Evolutionary conservation across 2,113 vertebrate species (phyloP), one percentile per base, ranked within the genome.

Genomic region (Callospermophilus lateralis): DNA sequence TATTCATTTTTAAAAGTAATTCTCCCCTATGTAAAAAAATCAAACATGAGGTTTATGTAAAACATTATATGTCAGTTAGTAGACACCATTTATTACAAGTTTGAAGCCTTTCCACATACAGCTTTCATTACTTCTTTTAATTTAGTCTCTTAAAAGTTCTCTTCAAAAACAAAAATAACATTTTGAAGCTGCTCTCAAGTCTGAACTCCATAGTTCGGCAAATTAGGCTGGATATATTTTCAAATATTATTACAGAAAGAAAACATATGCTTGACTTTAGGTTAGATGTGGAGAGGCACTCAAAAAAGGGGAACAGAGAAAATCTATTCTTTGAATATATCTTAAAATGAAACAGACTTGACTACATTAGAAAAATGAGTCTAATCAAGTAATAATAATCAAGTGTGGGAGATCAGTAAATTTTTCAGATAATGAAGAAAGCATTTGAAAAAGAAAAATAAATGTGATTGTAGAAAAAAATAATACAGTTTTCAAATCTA

Each of bases 1-100:
- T 99, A 97, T 99, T 99, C 99, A 99, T 99, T 98, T 99, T 99
- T 96, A 99, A 95, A 94, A 99, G 99, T 72, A 99, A 98, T 98
- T 99, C 99, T 79, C 99, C 99, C 98, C 99, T 99, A 98, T 98
- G 84, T n/a, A 84, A 98, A 97, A 80, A 80, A 98, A 97, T 7
- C 81, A 98, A 97, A 98, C 55, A 94, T 45, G 84, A 92, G 20
- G 17, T 94, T 94, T 97, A 95, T 12, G 63, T 94, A 88, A 0
- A 45, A 80, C 58, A 83, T 37, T 94, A 48, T n/a, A 78, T 45
- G 26, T 76, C n/a, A 83, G 12, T 90, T 53, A 85, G 8, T 16
- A 96, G 84, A 11, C 2, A 94, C 0, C 53, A 3, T 0, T 61
- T 93, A 83, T 79, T 9, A 4, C 13, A 91, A 55, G 24, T 95